Percentiles rank a stretch among this genome's conserved stretches.
Evolutionary conservation across 1,140 invertebrate genomes (phyloP).

Genomic region (Pseudomyrmex gracilis): DNA sequence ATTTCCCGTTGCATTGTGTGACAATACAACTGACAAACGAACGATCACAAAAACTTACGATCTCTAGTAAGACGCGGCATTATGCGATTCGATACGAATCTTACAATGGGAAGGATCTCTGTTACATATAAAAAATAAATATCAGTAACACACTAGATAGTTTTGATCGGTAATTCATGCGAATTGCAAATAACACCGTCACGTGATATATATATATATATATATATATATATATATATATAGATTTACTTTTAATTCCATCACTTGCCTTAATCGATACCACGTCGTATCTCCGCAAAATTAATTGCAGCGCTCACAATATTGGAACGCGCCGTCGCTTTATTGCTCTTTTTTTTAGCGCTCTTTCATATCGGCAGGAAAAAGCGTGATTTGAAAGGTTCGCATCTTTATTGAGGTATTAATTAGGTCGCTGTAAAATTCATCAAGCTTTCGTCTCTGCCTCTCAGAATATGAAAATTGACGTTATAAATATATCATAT

Average conservation of each 20-base stretch:
- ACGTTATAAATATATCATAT: not conserved
- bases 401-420: slow-evolving; percentile 42
- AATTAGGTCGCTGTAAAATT: slow-evolving; percentile 49
- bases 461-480: not conserved
- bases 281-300: slow-evolving; percentile 20
- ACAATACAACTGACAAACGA: slow-evolving; percentile 16
- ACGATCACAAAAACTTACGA: slow-evolving; percentile 12
- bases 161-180: slow-evolving; percentile 41
- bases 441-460: not conserved
- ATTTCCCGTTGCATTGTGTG: slow-evolving; percentile 16
- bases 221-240: no score
- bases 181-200: slow-evolving; percentile 26
- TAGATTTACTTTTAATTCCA: slow-evolving; percentile 52
- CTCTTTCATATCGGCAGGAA: slow-evolving; percentile 11
- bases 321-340: slow-evolving; percentile 19
- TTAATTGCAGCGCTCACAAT: slow-evolving; percentile 39
- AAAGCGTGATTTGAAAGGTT: slow-evolving; percentile 24
- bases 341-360: slow-evolving; percentile 37
- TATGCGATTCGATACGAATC: not conserved
- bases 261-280: slow-evolving; percentile 47
- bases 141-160: slow-evolving; percentile 31
- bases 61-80: not conserved
- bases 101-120: not conserved
- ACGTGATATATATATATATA: not conserved
- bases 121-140: slow-evolving; percentile 19